These are phyloP conservation scores for Butorides virescens DNA, from an alignment of 2,113 vertebrate species.

Conservation along the genomic window DNA sequence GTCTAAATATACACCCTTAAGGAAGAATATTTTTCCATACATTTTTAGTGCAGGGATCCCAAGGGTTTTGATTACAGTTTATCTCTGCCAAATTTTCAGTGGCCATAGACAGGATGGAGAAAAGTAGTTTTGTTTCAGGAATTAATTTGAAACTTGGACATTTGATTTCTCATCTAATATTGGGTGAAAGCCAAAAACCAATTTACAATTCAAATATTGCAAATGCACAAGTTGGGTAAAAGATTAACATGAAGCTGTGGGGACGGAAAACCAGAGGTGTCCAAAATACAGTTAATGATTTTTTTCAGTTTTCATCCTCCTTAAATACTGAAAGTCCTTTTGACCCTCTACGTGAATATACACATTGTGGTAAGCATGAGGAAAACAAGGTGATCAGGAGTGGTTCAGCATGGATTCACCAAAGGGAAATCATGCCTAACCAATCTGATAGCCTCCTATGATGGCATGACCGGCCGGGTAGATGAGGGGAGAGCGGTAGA, in stretches of 20 bases:
- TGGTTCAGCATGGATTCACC: too few species aligned
- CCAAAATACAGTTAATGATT: not conserved
- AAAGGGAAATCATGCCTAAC: too few species aligned
- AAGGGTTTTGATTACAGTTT: not conserved
- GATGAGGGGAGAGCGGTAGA: too few species aligned
- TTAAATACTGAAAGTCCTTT: not conserved
- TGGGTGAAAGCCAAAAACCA: not conserved
- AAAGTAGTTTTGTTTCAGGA: not conserved
- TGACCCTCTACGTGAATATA: not conserved
- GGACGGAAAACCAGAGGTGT: not conserved
- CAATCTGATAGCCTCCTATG: too few species aligned
- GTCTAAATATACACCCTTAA: not conserved
- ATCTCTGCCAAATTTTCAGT: not conserved
- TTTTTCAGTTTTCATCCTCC: not conserved
- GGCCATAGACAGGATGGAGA: not conserved
- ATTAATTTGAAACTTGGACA: not conserved
- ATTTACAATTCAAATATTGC: not conserved
- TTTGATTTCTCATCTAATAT: not conserved
- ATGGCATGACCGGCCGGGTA: too few species aligned
- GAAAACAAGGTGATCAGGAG: too few species aligned
- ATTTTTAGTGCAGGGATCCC: not conserved
- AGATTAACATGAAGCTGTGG: not conserved
- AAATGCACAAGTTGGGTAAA: not conserved
- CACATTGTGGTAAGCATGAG: not conserved
- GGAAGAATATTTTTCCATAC: not conserved